Conservation (phyloP, 2,797 vertebrate genomes). For the Poeciliopsis infans region DNA sequence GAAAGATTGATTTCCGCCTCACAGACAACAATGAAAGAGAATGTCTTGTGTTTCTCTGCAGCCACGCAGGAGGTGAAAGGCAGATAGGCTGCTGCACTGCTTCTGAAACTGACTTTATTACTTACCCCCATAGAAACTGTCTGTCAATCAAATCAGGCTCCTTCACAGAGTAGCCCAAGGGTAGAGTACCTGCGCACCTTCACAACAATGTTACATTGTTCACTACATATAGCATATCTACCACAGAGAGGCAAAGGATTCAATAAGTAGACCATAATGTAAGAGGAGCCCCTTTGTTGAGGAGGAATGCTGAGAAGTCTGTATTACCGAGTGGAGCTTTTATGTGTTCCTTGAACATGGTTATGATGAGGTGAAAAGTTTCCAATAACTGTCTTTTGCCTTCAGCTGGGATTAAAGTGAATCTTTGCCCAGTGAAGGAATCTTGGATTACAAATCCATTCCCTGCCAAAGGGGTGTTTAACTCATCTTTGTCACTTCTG, state of each 20-base stretch:
- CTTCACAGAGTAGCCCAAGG: constrained; percentile 74
- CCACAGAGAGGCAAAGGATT: constrained; percentile 66
- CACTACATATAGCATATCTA: constrained; percentile 71
- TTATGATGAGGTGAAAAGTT: constrained; percentile 80
- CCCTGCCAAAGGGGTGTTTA: constrained; percentile 68
- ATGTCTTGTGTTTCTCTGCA: constrained; percentile 51
- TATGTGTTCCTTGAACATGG: constrained; percentile 71
- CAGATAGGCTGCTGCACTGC: constrained; percentile 58
- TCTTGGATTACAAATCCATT: constrained; percentile 79
- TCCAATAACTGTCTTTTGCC: constrained; percentile 81
- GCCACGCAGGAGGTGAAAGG: constrained; percentile 60
- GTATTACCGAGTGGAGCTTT: constrained; percentile 72
- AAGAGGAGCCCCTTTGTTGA: constrained; percentile 69
- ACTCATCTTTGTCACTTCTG: constrained; percentile 63
- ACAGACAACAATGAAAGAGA: constrained; percentile 38
- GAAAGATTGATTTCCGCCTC: constrained; percentile 21
- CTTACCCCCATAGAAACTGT: constrained; percentile 69
- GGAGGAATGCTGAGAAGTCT: constrained; percentile 66
- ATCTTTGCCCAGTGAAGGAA: constrained; percentile 70
- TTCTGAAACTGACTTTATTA: constrained; percentile 71
- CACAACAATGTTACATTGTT: constrained; percentile 79
- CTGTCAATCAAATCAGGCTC: constrained; percentile 76
- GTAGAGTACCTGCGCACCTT: constrained; percentile 61
- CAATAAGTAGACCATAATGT: constrained; percentile 71
- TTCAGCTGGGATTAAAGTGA: constrained; percentile 77